Percentiles rank a stretch among this genome's conserved stretches.
Evolutionary conservation across 2,797 vertebrate genomes (phyloP).

Genomic region (Sebastes steindachneri): DNA sequence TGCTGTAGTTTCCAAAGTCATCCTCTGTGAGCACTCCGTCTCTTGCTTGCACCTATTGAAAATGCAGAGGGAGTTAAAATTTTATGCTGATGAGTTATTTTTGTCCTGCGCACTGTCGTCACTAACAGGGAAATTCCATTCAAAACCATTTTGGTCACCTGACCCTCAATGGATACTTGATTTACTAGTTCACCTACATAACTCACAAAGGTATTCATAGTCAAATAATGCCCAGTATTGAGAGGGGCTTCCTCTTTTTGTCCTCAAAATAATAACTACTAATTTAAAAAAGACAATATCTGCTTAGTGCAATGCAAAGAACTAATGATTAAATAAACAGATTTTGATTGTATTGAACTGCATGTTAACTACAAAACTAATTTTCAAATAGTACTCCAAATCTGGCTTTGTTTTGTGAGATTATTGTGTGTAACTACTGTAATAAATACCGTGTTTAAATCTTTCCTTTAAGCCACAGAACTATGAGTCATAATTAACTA

Average conservation of each 20-base stretch:
- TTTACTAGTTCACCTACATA: neutral
- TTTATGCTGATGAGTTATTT: neutral
- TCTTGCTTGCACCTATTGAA: constrained; percentile 84
- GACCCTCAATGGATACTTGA: neutral
- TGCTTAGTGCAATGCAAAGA: neutral
- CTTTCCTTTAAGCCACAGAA: neutral
- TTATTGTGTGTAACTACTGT: neutral
- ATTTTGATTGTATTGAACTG: neutral
- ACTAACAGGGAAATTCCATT: neutral
- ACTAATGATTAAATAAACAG: neutral
- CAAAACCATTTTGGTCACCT: neutral
- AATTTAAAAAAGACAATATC: neutral
- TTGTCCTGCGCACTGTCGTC: neutral
- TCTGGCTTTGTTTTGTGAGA: neutral
- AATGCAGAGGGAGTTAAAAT: constrained; percentile 1
- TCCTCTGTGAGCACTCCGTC: constrained; percentile 91
- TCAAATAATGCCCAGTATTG: neutral
- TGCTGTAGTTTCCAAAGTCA: constrained; percentile 95
- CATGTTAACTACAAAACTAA: neutral
- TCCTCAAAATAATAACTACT: neutral
- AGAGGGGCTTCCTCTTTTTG: neutral
- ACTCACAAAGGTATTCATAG: neutral
- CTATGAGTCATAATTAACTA: neutral
- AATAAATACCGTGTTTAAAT: neutral
- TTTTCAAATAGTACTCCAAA: neutral